Conservation (phyloP, 2,888 invertebrate species). For the Agrilus biguttatus region DNA sequence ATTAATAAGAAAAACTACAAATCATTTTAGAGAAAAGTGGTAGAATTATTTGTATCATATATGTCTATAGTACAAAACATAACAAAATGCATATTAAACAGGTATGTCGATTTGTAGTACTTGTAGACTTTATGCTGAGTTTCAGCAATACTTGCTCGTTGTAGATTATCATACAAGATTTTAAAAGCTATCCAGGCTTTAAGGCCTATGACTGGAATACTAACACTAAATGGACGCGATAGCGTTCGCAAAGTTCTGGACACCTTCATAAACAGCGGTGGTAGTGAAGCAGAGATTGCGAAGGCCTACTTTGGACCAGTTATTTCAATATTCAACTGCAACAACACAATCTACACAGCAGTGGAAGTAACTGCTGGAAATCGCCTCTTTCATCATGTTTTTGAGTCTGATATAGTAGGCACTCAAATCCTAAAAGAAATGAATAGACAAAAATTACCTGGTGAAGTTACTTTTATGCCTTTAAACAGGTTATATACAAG, state of each 20-base stretch:
- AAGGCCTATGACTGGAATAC: constrained; percentile 96
- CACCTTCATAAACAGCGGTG: constrained; percentile 66
- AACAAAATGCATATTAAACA: too few species aligned
- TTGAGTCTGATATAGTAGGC: constrained; percentile 92
- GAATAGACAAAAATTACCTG: constrained; percentile 90
- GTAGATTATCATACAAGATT: too few species aligned
- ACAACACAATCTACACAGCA: too few species aligned
- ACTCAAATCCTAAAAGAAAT: constrained; percentile 96
- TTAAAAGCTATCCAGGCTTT: constrained; percentile 92
- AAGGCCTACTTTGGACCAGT: constrained; percentile 85
- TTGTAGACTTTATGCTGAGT: too few species aligned
- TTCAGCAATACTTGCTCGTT: too few species aligned
- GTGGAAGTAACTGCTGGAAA: constrained; percentile 85
- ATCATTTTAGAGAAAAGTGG: too few species aligned
- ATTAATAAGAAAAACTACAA: too few species aligned
- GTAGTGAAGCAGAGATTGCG: constrained; percentile 59
- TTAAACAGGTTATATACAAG: constrained; percentile 77
- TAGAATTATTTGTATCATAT: too few species aligned
- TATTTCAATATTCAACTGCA: constrained; percentile 94
- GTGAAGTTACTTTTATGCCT: constrained; percentile 99
- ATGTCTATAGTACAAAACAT: too few species aligned
- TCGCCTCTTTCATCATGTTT: constrained; percentile 94
- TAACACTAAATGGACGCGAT: constrained; percentile 91
- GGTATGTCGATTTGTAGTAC: too few species aligned
- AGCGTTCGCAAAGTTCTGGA: constrained; percentile 90